These are phyloP conservation scores for Andrena minutula DNA, from an alignment of 2,888 invertebrate species.

Conservation along the genomic window DNA sequence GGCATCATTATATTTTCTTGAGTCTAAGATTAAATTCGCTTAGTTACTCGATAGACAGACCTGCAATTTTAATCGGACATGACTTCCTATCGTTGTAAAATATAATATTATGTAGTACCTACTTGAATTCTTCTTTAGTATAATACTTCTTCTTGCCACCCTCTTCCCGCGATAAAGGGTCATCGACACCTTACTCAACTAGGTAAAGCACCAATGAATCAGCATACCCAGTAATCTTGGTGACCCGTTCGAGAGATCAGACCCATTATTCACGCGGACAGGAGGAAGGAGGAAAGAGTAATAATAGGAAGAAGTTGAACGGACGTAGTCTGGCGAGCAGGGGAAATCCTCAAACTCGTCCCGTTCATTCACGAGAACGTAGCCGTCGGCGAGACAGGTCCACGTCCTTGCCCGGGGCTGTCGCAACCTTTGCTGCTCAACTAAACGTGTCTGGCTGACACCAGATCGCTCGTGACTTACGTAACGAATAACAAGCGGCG, in stretches of 20 bases:
- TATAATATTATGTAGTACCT: no score
- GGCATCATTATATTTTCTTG: no score
- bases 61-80: no score
- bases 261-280: background rate
- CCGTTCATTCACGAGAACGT: constrained; percentile 80
- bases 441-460: constrained; percentile 52
- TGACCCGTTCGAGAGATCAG: background rate
- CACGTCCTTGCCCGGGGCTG: constrained; percentile 82
- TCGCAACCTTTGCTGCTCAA: constrained; percentile 66
- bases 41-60: no score
- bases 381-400: constrained; percentile 81
- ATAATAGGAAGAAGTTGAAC: constrained; percentile 32
- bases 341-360: constrained; percentile 70
- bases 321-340: constrained; percentile 27
- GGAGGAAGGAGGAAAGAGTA: constrained; percentile 3
- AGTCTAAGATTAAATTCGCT: no score
- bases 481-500: constrained; percentile 33
- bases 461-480: constrained; percentile 53
- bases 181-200: background rate
- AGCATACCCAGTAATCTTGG: background rate
- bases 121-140: no score
- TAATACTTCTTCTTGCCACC: no score
- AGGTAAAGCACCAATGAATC: background rate
- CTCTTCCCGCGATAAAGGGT: background rate
- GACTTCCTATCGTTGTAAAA: no score